These are phyloP conservation scores for Panthera leo DNA, from an alignment of 2,113 vertebrate genomes.

Conservation along the genomic window DNA sequence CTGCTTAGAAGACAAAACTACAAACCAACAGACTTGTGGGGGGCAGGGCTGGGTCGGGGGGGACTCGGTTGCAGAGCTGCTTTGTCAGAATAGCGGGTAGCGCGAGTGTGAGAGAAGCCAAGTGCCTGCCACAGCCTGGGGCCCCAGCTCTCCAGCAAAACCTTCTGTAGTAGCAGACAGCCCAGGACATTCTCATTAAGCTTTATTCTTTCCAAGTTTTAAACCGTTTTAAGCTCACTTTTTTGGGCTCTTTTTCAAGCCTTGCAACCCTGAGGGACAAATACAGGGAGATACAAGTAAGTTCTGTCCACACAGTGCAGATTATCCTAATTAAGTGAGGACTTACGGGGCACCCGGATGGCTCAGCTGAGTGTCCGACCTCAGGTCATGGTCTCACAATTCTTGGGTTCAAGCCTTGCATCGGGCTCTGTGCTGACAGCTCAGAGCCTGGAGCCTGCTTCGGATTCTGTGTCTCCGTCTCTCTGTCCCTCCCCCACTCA, in stretches of 20 bases:
- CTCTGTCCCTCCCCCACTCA: too few relatives aligned
- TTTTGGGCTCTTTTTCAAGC: neutral
- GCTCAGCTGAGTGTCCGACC: too few relatives aligned
- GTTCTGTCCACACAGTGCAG: neutral
- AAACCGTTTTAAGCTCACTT: neutral
- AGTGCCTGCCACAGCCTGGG: neutral
- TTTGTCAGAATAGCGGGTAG: accelerated
- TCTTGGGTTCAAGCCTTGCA: too few relatives aligned
- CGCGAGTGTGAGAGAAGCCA: accelerated
- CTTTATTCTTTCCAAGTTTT: neutral
- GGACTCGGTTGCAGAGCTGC: neutral
- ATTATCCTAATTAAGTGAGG: neutral
- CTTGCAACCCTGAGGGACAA: neutral
- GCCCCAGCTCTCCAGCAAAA: neutral
- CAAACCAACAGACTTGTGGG: neutral
- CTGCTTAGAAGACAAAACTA: neutral
- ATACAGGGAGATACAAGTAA: neutral
- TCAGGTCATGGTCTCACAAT: too few relatives aligned
- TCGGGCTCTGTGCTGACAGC: too few relatives aligned
- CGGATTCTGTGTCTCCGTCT: too few relatives aligned
- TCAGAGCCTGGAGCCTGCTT: too few relatives aligned
- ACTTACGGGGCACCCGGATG: too few relatives aligned
- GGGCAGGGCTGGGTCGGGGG: neutral
- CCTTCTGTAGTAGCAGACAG: neutral
- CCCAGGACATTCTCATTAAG: neutral